Base-by-base conservation (phyloP, 2,113 vertebrate genomes). In the Coreoperca whiteheadi region DNA sequence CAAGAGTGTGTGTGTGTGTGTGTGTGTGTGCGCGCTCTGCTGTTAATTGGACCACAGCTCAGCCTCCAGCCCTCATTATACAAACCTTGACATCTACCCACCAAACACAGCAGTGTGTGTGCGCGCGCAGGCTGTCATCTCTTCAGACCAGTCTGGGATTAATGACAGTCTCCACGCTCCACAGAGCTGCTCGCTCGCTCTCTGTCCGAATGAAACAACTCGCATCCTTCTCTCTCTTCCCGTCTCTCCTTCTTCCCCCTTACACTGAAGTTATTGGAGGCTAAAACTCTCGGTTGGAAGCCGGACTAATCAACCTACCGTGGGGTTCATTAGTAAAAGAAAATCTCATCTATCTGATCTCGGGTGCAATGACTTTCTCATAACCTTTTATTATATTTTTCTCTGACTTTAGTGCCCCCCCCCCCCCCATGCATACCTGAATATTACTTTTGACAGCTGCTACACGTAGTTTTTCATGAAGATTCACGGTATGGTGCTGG, bases 1-100 rank as follows among this genome's bases (percentile, higher is more conserved):
- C 14, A 43, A 16, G 39, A 25, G 1, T 32, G 65, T 11, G 43
- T 32, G 28, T 51, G 10, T 51, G 28, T 69, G 46, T 51, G 25
- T 68, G 64, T 46, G 43, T 68, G 50, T 68, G 18, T 50, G n/a
- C n/a, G n/a, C n/a, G n/a, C 25, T 50, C 25, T 30, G 43, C 25
- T 68, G 63, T 65, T 65, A 65, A 51, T 69, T 23, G 23, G 28
- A 23, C 28, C 46, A 69, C 20, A 69, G 46, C 46, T 51, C 50
- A 54, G 50, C 32, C 34, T 56, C 34, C 21, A 57, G 51, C 51
- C 16, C 32, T 72, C 51, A 41, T 72, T 34, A 69, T 51, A 69
- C 28, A 37, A n/a, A 57, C 23, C 46, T 30, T 56, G 51, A 54
- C 30, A 54, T 54, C 21, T 37, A 70, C 66, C 66, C 66, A 34